Base-by-base conservation (phyloP, 2,113 vertebrate genomes). In the Probosciger aterrimus region DNA sequence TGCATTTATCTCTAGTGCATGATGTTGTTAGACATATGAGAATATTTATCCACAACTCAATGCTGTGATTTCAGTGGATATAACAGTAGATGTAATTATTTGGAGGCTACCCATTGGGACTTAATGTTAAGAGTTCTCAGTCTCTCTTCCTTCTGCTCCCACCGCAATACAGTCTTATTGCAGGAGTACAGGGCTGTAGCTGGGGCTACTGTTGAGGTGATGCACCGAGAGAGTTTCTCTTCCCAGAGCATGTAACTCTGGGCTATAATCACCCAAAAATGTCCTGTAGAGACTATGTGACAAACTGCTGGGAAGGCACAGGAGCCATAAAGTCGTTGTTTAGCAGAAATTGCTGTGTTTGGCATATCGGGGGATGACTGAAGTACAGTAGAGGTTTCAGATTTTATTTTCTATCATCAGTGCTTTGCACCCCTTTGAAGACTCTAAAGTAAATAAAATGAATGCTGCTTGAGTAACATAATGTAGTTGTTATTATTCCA, bases 321-420 rank as follows among this genome's bases (percentile, higher is more conserved):
- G 39, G 30, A 88, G 18, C 53, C n/a, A 31, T 30, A 37, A 60
- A 90, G 19, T 49, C 5, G 41, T 93, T 93, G 41, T 93, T 93
- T 41, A 77, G 43, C 37, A 85, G 82, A 91, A 89, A 37, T 39
- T 63, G 28, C 23, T 33, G 3, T 22, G 16, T 67, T 84, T 84
- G 73, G 63, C 39, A 30, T 16, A 17, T 89, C 60, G 43, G 0
- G 2, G 18, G 12, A 28, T 76, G 53, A 46, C 30, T 82, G 28
- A 59, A 86, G 31, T 39, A 59, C 15, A 33, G 18, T 14, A 62
- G n/a, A 74, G 19, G 20, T 81, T 90, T 88, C 47, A 55, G 33
- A 25, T 92, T 91, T 76, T 64, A 71, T 63, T 90, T 89, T 78
- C 76, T 70, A 70, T 77, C 64, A 33, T 41, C 41, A 41, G 33